Evolutionary conservation across 2,888 invertebrate genomes (phyloP).

Genomic region (Catocala fraxini): DNA sequence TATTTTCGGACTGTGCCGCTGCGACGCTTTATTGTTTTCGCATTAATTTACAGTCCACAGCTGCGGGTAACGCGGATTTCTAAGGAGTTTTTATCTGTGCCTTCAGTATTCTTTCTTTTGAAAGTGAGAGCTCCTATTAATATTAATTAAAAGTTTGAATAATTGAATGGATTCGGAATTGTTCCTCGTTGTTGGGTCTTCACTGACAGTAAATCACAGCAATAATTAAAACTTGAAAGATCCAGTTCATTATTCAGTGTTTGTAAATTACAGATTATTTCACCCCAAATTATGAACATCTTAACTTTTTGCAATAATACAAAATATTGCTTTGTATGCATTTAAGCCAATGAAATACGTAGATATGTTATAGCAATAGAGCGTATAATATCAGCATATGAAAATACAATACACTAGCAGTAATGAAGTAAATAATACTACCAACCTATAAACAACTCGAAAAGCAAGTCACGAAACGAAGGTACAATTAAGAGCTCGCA

Average conservation of each 20-base stretch:
- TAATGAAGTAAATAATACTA: slow-evolving; percentile 44
- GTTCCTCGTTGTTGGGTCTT: slow-evolving; percentile 78
- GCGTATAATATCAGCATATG: slow-evolving; percentile 12
- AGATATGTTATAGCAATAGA: slow-evolving; percentile 12
- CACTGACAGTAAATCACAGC: slow-evolving; percentile 76
- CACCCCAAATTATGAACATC: slow-evolving; percentile 31
- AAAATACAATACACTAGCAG: slow-evolving; percentile 10
- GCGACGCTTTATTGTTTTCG: slow-evolving; percentile 84
- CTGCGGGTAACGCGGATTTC: slow-evolving; percentile 84
- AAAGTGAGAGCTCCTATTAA: slow-evolving; percentile 85
- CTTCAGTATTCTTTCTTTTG: slow-evolving; percentile 84
- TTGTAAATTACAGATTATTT: slow-evolving; percentile 72
- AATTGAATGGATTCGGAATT: slow-evolving; percentile 85
- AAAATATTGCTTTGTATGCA: slow-evolving; percentile 9
- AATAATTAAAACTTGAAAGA: slow-evolving; percentile 81
- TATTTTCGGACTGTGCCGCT: slow-evolving; percentile 73
- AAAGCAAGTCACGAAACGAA: slow-evolving; percentile 76
- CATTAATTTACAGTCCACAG: slow-evolving; percentile 85
- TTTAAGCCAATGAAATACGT: slow-evolving; percentile 6
- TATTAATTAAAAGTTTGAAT: slow-evolving; percentile 88
- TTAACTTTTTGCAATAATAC: not conserved
- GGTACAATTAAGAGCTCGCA: slow-evolving; percentile 78
- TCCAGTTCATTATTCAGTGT: slow-evolving; percentile 72
- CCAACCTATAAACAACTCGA: slow-evolving; percentile 60
- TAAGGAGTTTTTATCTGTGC: slow-evolving; percentile 84